Base-by-base conservation (phyloP, 2,113 vertebrate genomes). In the Perca fluviatilis region DNA sequence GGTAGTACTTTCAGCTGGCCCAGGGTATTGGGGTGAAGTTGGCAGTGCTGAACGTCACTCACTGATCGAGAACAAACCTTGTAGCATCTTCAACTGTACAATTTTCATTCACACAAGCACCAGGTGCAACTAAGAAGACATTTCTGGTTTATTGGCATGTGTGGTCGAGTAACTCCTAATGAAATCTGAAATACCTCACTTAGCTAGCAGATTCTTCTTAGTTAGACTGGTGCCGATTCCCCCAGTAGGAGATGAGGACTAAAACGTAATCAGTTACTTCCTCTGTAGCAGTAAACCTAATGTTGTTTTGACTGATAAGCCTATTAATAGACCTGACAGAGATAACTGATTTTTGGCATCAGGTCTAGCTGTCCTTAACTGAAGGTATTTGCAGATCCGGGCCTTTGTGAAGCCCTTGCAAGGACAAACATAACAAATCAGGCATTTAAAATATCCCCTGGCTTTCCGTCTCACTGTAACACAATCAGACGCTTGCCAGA, bases 141-240 rank as follows among this genome's bases (percentile, higher is more conserved):
- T 51, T 21, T 68, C 67, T 74, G 46, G 27, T 27, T 78, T 57
- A 19, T 4, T 74, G 58, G 23, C 15, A 74, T 6, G 25, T 61
- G 51, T 36, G 25, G 43, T 40, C 10, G 9, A 27, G 23, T 50
- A 70, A 61, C 9, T 5, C 23, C 36, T 74, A 87, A 68, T 3
- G 0, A 87, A 71, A 83, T 63, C 57, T 65, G 9, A 83, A 86
- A 91, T 83, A 85, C 43, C 13, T 82, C 58, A 56, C 43, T 63
- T 65, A 43, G 50, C 62, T 15, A 4, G 15, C 36, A 61, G 47
- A 76, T 57, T 49, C n/a, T 4, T 23, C 33, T 51, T 74, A 4
- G 43, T 50, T 56, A 3, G 76, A 43, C 16, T 36, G 10, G n/a
- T n/a, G 19, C 66, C 53, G 21, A 61, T 50, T 68, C 61, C 12